Evolutionary conservation across 1,140 invertebrate genomes (phyloP).

Genomic region (Diorhabda elongata): DNA sequence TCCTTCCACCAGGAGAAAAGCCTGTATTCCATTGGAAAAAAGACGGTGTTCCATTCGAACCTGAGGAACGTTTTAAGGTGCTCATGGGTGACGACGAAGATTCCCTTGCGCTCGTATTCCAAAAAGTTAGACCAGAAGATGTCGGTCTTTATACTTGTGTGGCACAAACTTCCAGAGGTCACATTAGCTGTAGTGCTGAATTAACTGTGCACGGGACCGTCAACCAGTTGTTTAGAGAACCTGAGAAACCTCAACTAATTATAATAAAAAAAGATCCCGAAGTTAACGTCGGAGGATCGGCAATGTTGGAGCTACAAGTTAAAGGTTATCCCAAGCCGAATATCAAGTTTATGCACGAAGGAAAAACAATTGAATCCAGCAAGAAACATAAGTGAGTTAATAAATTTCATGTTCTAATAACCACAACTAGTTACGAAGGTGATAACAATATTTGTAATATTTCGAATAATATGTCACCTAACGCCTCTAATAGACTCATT

Average conservation of each 20-base stretch:
- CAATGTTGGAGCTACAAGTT: slow-evolving; percentile 91
- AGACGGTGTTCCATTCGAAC: slow-evolving; percentile 84
- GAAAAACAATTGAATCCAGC: slow-evolving; percentile 73
- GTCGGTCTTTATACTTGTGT: slow-evolving; percentile 93
- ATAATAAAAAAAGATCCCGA: slow-evolving; percentile 71
- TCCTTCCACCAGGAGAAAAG: slow-evolving; percentile 71
- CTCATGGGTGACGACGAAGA: slow-evolving; percentile 89
- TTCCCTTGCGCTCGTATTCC: slow-evolving; percentile 85
- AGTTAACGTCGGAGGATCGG: slow-evolving; percentile 78
- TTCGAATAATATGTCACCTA: too few relatives aligned
- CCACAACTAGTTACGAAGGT: too few relatives aligned
- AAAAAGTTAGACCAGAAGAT: slow-evolving; percentile 89
- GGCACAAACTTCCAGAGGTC: slow-evolving; percentile 85
- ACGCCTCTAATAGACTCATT: too few relatives aligned
- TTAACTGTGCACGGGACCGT: slow-evolving; percentile 85
- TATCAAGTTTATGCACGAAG: slow-evolving; percentile 84
- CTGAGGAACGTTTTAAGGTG: slow-evolving; percentile 91
- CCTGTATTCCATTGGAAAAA: slow-evolving; percentile 85
- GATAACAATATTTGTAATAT: too few relatives aligned
- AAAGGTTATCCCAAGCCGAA: slow-evolving; percentile 92
- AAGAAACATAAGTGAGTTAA: slow-evolving; percentile 69
- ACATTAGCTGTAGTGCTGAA: slow-evolving; percentile 90
- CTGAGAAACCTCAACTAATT: slow-evolving; percentile 71
- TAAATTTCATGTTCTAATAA: background rate
- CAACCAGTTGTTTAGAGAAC: slow-evolving; percentile 74